Evolutionary conservation across 2,888 invertebrate genomes (phyloP).

Genomic region (Hydropsyche betteni): DNA sequence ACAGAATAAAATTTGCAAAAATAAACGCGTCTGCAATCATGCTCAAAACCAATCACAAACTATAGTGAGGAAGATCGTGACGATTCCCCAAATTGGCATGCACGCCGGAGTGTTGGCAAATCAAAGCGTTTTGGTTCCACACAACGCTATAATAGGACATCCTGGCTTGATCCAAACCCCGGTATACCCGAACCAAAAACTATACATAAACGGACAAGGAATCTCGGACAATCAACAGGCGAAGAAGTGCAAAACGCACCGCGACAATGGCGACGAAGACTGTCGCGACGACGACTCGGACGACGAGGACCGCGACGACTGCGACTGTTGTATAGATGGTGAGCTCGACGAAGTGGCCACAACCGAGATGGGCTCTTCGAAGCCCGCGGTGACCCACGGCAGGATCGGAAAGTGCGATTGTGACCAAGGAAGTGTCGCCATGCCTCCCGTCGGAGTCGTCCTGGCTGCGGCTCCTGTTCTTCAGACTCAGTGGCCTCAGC

Average conservation of each 20-base stretch:
- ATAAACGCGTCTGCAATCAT: conserved; percentile 23
- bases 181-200: conserved; percentile 16
- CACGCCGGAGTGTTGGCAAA: conserved; percentile 21
- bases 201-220: conserved; percentile 8
- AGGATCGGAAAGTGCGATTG: conserved; percentile 33
- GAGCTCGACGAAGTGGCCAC: not conserved
- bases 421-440: conserved; percentile 6
- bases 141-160: conserved; percentile 23
- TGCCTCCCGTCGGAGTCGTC: conserved; percentile 31
- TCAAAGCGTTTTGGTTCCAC: conserved; percentile 25
- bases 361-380: conserved; percentile 25
- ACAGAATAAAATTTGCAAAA: conserved; percentile 16
- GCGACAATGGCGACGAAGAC: conserved; percentile 15
- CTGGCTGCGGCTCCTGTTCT: conserved; percentile 27
- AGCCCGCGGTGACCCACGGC: not conserved
- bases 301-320: not conserved
- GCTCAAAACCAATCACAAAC: conserved; percentile 13
- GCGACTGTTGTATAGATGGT: conserved; percentile 3
- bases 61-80: conserved; percentile 33
- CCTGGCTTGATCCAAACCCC: conserved; percentile 23
- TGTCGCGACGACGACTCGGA: conserved; percentile 10
- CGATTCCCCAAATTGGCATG: conserved; percentile 38
- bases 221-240: not conserved
- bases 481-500: conserved; percentile 32
- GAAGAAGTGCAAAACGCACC: conserved; percentile 13